Base-by-base conservation (phyloP, 1,140 invertebrate species). In the Solenopsis invicta region DNA sequence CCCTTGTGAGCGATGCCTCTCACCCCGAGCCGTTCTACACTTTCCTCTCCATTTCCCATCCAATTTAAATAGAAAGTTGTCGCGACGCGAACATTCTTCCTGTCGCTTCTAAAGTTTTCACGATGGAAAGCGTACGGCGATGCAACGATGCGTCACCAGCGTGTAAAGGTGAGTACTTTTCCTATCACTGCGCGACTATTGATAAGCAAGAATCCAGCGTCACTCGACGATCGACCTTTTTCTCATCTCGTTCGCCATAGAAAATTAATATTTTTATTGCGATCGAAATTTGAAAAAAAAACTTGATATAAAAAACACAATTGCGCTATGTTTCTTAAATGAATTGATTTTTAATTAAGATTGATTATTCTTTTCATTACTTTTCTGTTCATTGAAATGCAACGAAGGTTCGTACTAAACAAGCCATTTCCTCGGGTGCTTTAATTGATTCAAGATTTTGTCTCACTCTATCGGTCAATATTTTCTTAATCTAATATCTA, bases 1-100 rank as follows among this genome's bases (percentile, higher is more conserved):
- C 64, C 74, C 34, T 62, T 13, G 52, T 89, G 89, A 89, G 81
- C 75, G 81, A 88, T 89, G 67, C 52, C 59, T 71, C 69, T 13
- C 66, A 0, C 8, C 18, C 12, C 21, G 34, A 71, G 37, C 52
- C 41, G 54, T 61, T 84, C 41, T 41, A 37, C 41, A 48, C 54
- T 74, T 74, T 84, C 80, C 52, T 84, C 69, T 61, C 69, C 80
- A 74, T 84, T 84, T 84, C 80, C 80, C 80, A 84, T 74, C 69
- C 80, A 84, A 84, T 84, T 84, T 84, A 84, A 84, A 84, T 75
- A 84, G 80, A 84, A 84, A 84, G 80, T 84, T 84, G 80, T 84
- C 69, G 80, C 69, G 69, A 84, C 41, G 80, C 62, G 80, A 84
- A 48, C 80, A 74, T 84, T 84, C 80, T 84, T 84, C 9, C 69